A percentile compares a stretch with the other conserved stretches of the same genome.
These are phyloP conservation scores for Latrodectus hesperus DNA, from an alignment of 2,888 invertebrate genomes.

Conservation along the genomic window DNA sequence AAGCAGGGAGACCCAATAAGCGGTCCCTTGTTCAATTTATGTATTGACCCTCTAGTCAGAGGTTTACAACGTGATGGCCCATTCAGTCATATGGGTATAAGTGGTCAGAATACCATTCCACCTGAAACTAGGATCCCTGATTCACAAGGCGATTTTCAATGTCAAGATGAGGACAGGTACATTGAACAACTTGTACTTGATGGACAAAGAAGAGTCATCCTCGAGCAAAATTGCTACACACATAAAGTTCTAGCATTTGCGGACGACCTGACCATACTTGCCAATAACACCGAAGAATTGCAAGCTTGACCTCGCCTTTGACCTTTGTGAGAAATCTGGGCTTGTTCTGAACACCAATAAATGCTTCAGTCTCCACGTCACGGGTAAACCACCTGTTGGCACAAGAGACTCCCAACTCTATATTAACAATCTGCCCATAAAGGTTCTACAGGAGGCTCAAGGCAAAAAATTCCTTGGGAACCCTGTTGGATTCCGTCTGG, in stretches of 20 bases:
- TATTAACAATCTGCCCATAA: background rate
- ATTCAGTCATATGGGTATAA: too few species aligned
- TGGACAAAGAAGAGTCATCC: too few species aligned
- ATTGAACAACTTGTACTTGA: too few species aligned
- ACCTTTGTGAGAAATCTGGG: too few species aligned
- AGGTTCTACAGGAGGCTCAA: background rate
- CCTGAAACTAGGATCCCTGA: too few species aligned
- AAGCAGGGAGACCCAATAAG: slow-evolving; percentile 13
- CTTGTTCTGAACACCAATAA: background rate
- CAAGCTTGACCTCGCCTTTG: background rate
- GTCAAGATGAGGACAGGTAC: too few species aligned
- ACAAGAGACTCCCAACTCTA: background rate
- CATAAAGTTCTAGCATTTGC: background rate
- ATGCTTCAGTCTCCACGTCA: background rate
- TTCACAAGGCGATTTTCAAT: too few species aligned
- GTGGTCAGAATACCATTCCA: too few species aligned
- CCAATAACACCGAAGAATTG: background rate
- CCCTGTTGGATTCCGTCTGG: background rate
- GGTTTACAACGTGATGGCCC: background rate
- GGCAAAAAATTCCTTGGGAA: background rate
- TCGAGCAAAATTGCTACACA: too few species aligned
- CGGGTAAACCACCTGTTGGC: background rate
- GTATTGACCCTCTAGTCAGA: background rate
- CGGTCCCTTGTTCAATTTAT: background rate
- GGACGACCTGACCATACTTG: background rate